These are phyloP conservation scores for Xylophagus ater DNA, from an alignment of 2,888 invertebrate species.

Conservation along the genomic window DNA sequence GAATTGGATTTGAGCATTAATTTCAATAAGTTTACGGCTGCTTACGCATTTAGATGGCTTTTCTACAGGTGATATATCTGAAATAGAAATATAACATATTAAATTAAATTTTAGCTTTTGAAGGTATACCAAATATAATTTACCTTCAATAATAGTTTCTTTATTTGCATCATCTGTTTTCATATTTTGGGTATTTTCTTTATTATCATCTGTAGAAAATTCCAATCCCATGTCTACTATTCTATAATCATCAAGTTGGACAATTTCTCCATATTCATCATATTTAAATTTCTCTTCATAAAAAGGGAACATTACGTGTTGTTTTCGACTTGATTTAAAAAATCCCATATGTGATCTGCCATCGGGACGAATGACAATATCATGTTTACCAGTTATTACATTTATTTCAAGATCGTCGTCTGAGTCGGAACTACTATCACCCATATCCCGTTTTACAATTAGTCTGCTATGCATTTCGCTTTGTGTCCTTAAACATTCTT, in stretches of 20 bases:
- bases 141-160: constrained; percentile 17
- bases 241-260: constrained; percentile 84
- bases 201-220: constrained; percentile 27
- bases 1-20: constrained; percentile 80
- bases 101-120: no score
- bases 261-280: constrained; percentile 95
- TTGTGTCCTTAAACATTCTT: constrained; percentile 59
- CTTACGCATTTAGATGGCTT: constrained; percentile 85
- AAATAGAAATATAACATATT: constrained; percentile 25
- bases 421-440: constrained; percentile 64
- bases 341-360: constrained; percentile 60
- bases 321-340: constrained; percentile 79
- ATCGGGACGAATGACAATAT: constrained; percentile 73
- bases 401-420: constrained; percentile 78
- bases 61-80: constrained; percentile 46
- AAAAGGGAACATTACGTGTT: constrained; percentile 94
- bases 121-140: no score
- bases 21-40: constrained; percentile 58
- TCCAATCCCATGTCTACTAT: constrained; percentile 53
- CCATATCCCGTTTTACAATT: constrained; percentile 47
- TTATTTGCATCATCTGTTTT: constrained; percentile 21
- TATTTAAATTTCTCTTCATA: constrained; percentile 81
- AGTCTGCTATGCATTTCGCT: constrained; percentile 41
- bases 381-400: constrained; percentile 76
- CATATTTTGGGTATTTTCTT: constrained; percentile 26